Evolutionary conservation across 2,113 vertebrate genomes (phyloP).

Genomic region (Amphiprion percula): DNA sequence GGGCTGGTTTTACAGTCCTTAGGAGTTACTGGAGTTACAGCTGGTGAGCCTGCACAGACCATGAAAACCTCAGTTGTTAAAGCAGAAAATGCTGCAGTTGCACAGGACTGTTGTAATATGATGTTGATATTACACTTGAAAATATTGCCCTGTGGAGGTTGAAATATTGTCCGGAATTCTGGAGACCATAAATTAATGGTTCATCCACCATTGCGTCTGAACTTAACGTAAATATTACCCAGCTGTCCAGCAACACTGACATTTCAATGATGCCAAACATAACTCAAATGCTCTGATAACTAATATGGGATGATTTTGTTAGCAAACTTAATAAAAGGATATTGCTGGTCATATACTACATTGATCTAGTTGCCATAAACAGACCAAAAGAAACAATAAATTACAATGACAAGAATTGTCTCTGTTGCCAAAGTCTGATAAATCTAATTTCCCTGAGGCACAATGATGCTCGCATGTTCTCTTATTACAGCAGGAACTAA

Average conservation of each 20-base stretch:
- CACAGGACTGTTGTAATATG: conserved; percentile 2
- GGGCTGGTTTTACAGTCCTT: conserved; percentile 13
- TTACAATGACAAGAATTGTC: no score
- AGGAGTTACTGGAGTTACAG: conserved; percentile 23
- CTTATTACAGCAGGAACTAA: background rate
- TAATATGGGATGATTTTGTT: background rate
- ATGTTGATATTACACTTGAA: conserved; percentile 18
- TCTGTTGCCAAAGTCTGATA: no score
- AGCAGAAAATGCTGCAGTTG: conserved; percentile 1
- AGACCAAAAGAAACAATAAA: no score
- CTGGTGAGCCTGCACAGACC: conserved; percentile 6
- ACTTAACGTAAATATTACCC: background rate
- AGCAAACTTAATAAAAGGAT: no score
- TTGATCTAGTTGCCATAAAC: no score
- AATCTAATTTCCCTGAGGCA: no score
- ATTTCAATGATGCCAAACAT: background rate
- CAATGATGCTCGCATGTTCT: background rate
- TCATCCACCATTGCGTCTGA: background rate
- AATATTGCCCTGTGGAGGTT: conserved; percentile 14
- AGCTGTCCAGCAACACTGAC: background rate
- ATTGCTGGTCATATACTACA: no score
- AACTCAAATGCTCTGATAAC: background rate
- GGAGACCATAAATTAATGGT: background rate
- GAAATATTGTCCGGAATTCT: background rate
- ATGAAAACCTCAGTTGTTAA: conserved; percentile 49